phyloP scores from a whole-genome alignment of 2,797 vertebrate species.

The Crenichthys baileyi region DNA sequence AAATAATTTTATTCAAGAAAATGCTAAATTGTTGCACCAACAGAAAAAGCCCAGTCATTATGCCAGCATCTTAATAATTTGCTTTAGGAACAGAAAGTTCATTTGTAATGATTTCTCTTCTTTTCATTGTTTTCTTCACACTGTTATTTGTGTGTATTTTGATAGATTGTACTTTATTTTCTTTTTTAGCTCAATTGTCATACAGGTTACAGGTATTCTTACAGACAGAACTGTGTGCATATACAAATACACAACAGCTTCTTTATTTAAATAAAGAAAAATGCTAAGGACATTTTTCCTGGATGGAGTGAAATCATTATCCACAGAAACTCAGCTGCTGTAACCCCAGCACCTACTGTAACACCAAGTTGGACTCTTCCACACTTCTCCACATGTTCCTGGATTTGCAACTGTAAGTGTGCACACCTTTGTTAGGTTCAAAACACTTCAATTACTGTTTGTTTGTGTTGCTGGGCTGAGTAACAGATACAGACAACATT shows the following conservation, averaged over 20 bases:
- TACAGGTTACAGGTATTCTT: slow-evolving; percentile 3
- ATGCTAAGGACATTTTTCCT: slow-evolving; percentile 44
- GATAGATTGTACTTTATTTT: too few species aligned
- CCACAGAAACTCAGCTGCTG: slow-evolving; percentile 49
- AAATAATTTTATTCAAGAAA: too few species aligned
- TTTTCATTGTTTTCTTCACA: too few species aligned
- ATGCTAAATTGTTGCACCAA: too few species aligned
- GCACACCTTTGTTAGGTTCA: slow-evolving; percentile 45
- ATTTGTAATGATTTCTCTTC: too few species aligned
- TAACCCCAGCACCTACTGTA: slow-evolving; percentile 32
- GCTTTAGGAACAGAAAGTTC: too few species aligned
- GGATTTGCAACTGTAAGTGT: slow-evolving; percentile 60
- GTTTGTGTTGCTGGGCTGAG: slow-evolving; percentile 35
- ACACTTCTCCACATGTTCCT: slow-evolving; percentile 40
- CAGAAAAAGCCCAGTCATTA: too few species aligned
- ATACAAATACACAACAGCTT: slow-evolving; percentile 26
- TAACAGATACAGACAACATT: slow-evolving; percentile 39
- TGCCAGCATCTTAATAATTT: too few species aligned
- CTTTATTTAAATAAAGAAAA: slow-evolving; percentile 14
- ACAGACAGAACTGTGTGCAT: slow-evolving; percentile 25
- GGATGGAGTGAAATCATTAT: slow-evolving; percentile 41
- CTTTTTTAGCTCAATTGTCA: too few species aligned
- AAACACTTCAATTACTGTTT: slow-evolving; percentile 39
- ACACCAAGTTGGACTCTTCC: slow-evolving; percentile 41
- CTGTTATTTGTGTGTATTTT: too few species aligned